phyloP scores from a whole-genome alignment of 2,113 vertebrate genomes.

The Petrocephalus zakoni region DNA sequence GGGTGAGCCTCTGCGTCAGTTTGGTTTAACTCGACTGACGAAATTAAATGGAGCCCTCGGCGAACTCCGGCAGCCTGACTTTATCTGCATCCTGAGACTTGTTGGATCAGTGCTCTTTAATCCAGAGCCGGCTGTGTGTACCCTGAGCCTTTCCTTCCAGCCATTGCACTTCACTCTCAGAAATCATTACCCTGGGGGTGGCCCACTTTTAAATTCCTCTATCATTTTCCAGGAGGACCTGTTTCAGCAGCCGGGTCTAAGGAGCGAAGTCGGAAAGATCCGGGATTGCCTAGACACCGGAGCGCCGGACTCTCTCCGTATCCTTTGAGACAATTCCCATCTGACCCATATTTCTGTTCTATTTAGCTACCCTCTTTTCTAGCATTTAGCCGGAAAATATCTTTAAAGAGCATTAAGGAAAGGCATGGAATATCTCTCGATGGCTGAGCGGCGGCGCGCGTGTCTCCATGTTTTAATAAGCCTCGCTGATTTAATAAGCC shows the following conservation, averaged over 20 bases:
- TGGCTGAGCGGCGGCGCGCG: neutral
- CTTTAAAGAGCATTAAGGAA: neutral
- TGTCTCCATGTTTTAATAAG: neutral
- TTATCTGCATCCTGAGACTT: neutral
- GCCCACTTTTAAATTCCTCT: neutral
- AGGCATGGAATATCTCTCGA: neutral
- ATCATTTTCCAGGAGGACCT: slow-evolving; percentile 78
- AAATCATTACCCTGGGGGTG: neutral
- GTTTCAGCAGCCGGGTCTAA: slow-evolving; percentile 92
- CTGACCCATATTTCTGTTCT: neutral
- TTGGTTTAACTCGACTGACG: neutral
- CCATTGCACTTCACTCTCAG: neutral
- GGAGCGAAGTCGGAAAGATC: slow-evolving; percentile 84
- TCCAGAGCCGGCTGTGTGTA: neutral
- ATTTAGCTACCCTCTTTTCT: neutral
- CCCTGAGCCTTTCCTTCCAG: neutral
- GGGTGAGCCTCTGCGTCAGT: neutral
- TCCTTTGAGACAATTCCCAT: slow-evolving; percentile 59
- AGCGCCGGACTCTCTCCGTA: slow-evolving; percentile 78
- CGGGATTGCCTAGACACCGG: slow-evolving; percentile 89
- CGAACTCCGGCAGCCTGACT: neutral
- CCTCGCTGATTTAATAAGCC: no score
- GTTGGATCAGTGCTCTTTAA: neutral
- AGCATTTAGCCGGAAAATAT: neutral
- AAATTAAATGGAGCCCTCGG: neutral